A percentile compares a stretch with the other conserved stretches of the same genome.
Evolutionary conservation across 2,797 vertebrate genomes (phyloP).

Genomic region (Poeciliopsis paucimaculata): DNA sequence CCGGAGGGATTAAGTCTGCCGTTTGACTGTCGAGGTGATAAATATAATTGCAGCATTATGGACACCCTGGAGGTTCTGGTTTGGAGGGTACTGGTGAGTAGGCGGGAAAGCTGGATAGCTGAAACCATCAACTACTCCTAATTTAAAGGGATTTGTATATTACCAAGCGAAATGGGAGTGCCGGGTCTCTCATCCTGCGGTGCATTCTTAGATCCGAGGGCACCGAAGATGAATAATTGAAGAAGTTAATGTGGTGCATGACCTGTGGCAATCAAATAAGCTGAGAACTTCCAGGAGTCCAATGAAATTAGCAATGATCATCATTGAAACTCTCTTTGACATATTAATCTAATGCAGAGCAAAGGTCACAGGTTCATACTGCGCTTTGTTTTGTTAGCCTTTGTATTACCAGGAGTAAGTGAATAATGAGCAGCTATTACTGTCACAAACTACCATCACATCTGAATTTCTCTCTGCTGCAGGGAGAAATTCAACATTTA

Average conservation of each 20-base stretch:
- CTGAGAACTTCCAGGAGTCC: conserved; percentile 58
- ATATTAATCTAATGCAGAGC: conserved; percentile 58
- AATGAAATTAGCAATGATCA: conserved; percentile 63
- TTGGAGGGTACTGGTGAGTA: conserved; percentile 46
- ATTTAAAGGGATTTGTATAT: conserved; percentile 72
- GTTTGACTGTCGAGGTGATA: conserved; percentile 71
- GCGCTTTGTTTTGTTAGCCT: conserved; percentile 29
- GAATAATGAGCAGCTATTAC: conserved; percentile 21
- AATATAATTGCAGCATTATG: conserved; percentile 77
- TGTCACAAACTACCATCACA: conserved; percentile 5
- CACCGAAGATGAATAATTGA: conserved; percentile 76
- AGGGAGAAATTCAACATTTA: neutral
- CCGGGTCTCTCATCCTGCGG: conserved; percentile 44
- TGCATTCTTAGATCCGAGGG: conserved; percentile 63
- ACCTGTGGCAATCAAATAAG: conserved; percentile 68
- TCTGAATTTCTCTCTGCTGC: neutral
- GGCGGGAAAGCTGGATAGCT: conserved; percentile 30
- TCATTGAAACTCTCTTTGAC: conserved; percentile 60
- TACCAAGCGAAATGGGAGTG: conserved; percentile 62
- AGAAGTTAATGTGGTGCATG: conserved; percentile 69
- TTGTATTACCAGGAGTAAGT: conserved; percentile 27
- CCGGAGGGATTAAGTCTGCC: conserved; percentile 41
- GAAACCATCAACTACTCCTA: conserved; percentile 66
- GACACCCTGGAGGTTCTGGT: conserved; percentile 60
- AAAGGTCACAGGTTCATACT: conserved; percentile 31